These are phyloP conservation scores for Euphydryas editha DNA, from an alignment of 2,888 invertebrate species.

Conservation along the genomic window DNA sequence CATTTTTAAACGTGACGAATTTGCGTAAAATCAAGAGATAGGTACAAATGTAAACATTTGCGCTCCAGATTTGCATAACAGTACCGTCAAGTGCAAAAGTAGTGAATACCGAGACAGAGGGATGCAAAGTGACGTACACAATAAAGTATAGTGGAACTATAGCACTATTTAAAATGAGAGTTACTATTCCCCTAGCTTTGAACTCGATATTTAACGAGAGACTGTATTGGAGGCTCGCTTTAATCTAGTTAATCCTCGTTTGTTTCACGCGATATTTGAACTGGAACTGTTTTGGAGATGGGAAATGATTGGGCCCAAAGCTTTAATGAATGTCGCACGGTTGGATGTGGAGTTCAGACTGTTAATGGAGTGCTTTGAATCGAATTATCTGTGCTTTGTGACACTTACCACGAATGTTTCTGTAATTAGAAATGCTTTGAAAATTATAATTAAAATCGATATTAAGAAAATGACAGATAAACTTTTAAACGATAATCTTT, in stretches of 20 bases:
- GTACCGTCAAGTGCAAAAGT: constrained; percentile 30
- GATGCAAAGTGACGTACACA: constrained; percentile 32
- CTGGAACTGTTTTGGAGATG: constrained; percentile 22
- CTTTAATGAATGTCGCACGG: constrained; percentile 30
- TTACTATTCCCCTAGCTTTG: constrained; percentile 21
- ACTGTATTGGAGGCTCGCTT: constrained; percentile 21
- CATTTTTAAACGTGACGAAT: neutral
- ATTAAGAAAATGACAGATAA: neutral
- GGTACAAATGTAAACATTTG: constrained; percentile 37
- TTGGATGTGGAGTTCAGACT: constrained; percentile 14
- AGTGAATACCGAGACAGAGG: constrained; percentile 31
- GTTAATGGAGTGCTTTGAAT: constrained; percentile 8
- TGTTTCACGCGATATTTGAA: constrained; percentile 30
- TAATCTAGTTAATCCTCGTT: constrained; percentile 29
- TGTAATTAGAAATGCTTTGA: neutral
- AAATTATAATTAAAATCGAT: neutral
- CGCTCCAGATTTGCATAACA: constrained; percentile 35
- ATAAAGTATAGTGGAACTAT: constrained; percentile 22
- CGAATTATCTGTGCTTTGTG: constrained; percentile 21
- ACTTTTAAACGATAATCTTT: neutral
- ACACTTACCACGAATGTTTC: neutral
- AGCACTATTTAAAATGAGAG: constrained; percentile 25
- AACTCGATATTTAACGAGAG: constrained; percentile 23
- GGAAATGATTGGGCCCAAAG: constrained; percentile 31
- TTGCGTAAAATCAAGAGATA: constrained; percentile 20